Conservation (phyloP, 2,113 vertebrate species). For the Neolamprologus fasciatus region DNA sequence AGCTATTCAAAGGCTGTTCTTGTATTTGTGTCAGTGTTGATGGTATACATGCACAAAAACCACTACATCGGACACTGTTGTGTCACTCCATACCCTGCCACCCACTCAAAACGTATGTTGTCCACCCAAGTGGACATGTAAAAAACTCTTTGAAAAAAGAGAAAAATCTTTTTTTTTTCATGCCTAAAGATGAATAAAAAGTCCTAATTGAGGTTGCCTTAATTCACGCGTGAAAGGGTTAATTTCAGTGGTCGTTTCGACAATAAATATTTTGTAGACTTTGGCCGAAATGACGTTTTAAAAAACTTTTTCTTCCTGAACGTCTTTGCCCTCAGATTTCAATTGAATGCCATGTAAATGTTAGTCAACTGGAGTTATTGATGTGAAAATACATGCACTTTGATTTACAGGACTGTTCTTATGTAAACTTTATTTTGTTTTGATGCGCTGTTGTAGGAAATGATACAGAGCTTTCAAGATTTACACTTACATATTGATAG, state of each 20-base stretch:
- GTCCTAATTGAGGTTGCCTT: neutral
- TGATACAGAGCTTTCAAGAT: neutral
- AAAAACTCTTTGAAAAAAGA: neutral
- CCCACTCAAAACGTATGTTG: neutral
- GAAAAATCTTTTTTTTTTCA: neutral
- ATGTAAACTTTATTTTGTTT: neutral
- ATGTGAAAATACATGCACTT: neutral
- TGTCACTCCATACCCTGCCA: neutral
- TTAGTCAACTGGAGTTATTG: neutral
- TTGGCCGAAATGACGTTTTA: neutral
- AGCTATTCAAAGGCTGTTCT: neutral
- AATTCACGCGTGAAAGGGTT: neutral
- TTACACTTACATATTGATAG: neutral
- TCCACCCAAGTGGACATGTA: neutral
- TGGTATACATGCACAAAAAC: neutral
- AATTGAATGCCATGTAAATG: neutral
- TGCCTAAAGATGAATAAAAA: neutral
- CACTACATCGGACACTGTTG: neutral
- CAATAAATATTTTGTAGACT: neutral
- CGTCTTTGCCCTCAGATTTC: neutral
- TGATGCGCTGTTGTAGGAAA: neutral
- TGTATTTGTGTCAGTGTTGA: neutral
- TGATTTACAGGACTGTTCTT: neutral
- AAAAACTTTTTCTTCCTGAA: neutral
- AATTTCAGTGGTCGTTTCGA: neutral